phyloP scores from a whole-genome alignment of 92 coral and sea anemone species.

The Phenganax subtilis region DNA sequence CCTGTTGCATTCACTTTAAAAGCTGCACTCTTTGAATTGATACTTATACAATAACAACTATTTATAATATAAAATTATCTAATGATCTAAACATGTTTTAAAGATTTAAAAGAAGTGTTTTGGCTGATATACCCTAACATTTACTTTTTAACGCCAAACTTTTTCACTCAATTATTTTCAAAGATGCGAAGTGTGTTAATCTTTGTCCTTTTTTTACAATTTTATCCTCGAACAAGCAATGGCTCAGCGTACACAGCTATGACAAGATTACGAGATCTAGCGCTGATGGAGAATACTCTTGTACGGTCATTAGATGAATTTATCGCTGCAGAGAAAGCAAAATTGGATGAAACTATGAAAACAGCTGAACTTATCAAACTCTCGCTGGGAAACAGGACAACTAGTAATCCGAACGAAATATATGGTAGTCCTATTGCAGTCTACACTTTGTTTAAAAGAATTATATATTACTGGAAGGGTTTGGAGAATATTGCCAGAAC shows the following conservation, averaged over 20 bases:
- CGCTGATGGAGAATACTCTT: conserved; percentile 58
- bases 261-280: conserved; percentile 63
- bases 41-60: no score
- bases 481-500: conserved; percentile 41
- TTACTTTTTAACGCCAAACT: background rate
- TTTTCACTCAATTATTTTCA: background rate
- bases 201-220: background rate
- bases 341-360: conserved; percentile 44
- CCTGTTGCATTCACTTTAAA: no score
- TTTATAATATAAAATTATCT: no score
- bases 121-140: no score
- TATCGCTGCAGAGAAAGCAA: conserved; percentile 45
- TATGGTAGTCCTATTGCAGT: conserved; percentile 52
- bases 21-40: no score
- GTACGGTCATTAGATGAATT: conserved; percentile 59
- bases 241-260: conserved; percentile 51
- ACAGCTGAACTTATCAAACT: conserved; percentile 58
- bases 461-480: conserved; percentile 57
- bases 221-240: conserved; percentile 8
- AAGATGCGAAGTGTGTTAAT: background rate
- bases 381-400: conserved; percentile 34
- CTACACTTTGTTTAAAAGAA: conserved; percentile 55
- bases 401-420: conserved; percentile 34
- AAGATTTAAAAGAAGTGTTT: no score
- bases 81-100: no score